These are phyloP conservation scores for Athalia circularis DNA, from an alignment of 2,888 invertebrate species.

Conservation along the genomic window DNA sequence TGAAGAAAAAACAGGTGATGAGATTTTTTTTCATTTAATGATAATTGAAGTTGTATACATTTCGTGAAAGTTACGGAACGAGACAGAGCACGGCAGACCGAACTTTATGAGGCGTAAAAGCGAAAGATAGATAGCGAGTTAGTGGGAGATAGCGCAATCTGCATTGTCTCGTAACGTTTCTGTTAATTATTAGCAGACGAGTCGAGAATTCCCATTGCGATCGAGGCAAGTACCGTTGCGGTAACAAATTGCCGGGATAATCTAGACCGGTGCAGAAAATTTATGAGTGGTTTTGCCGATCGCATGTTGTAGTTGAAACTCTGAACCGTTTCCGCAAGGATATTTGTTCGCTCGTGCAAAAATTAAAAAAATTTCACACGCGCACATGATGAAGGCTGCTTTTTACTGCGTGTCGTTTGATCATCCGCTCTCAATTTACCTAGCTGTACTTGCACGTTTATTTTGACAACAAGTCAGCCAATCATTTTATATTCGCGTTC, in stretches of 20 bases:
- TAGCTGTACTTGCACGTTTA: no score
- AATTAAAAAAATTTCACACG: neutral
- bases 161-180: neutral
- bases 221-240: slow-evolving; percentile 3
- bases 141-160: neutral
- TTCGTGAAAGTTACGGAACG: neutral
- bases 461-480: slow-evolving; percentile 9
- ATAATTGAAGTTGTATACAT: neutral
- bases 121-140: neutral
- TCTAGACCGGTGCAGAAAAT: slow-evolving; percentile 21
- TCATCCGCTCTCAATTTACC: no score
- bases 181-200: slow-evolving; percentile 24
- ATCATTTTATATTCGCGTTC: neutral
- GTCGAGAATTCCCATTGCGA: slow-evolving; percentile 13
- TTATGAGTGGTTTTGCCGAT: neutral
- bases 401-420: no score
- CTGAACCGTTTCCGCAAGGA: neutral
- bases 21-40: no score
- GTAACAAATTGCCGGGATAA: slow-evolving; percentile 12
- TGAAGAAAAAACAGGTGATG: no score
- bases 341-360: neutral
- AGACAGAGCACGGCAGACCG: neutral
- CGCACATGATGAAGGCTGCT: no score
- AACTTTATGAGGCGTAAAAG: slow-evolving; percentile 7
- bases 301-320: neutral